These are phyloP conservation scores for Monopterus albus DNA, from an alignment of 2,113 vertebrate species.

Conservation along the genomic window DNA sequence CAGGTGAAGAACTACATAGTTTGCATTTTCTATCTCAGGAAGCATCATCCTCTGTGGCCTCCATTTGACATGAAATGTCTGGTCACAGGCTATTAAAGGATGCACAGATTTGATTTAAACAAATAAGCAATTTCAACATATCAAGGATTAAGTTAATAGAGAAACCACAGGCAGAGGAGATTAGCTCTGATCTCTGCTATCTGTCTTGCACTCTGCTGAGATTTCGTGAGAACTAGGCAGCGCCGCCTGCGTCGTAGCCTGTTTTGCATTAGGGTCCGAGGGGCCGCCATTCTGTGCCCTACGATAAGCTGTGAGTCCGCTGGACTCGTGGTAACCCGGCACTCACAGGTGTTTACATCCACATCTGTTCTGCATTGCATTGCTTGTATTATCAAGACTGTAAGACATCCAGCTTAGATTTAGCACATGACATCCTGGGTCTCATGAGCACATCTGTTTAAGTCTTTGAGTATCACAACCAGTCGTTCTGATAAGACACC, in stretches of 20 bases:
- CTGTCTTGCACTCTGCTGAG: conserved; percentile 21
- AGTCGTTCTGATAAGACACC: conserved; percentile 3
- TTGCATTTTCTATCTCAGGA: conserved; percentile 42
- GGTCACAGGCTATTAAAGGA: conserved; percentile 31
- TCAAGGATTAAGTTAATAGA: conserved; percentile 43
- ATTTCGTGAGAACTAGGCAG: conserved; percentile 66
- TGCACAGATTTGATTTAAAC: conserved; percentile 29
- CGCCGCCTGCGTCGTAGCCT: conserved; percentile 61
- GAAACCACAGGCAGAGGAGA: conserved; percentile 41
- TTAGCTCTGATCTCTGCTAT: conserved; percentile 43
- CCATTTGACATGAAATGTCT: conserved; percentile 21
- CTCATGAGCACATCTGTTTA: conserved; percentile 40
- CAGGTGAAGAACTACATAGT: conserved; percentile 21
- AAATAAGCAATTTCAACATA: conserved; percentile 21
- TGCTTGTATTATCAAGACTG: conserved; percentile 51
- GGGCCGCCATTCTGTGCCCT: conserved; percentile 68
- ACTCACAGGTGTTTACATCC: conserved; percentile 82
- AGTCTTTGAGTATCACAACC: conserved; percentile 1
- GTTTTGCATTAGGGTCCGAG: conserved; percentile 75
- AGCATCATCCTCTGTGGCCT: conserved; percentile 18
- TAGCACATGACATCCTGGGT: conserved; percentile 47
- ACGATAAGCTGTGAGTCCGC: conserved; percentile 68
- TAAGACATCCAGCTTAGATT: conserved; percentile 43
- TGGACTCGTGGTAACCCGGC: conserved; percentile 57
- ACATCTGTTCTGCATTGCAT: conserved; percentile 77